Base-by-base conservation (phyloP, 2,113 vertebrate species). In the Solea solea region DNA sequence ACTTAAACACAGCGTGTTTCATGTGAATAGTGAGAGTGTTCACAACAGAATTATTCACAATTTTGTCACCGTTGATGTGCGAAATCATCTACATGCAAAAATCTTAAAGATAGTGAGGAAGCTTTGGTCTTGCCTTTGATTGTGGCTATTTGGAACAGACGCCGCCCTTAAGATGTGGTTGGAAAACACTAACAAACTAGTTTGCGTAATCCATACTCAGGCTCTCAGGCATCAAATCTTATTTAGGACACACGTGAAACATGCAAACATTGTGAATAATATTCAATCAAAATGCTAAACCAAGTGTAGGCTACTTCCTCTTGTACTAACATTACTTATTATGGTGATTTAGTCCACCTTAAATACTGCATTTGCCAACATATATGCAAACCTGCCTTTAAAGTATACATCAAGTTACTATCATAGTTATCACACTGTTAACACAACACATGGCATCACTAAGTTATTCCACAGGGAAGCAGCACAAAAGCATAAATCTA, bases 201-300 rank as follows among this genome's bases (percentile, higher is more conserved):
- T 34, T 34, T 34, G 34, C 5, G 3, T 34, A 34, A 34, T 34
- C 2, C 34, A 34, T 34, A 34, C 34, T 34, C 5, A 34, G 34
- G 34, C 5, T 6, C 5, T 34, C 34, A 6, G 34, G 34, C 34
- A 34, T 34, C 15, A 49, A 27, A n/a, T 2, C 4, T 34, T 15
- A 48, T 61, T 40, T 39, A 10, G 9, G 21, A 65, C 39, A 56
- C 39, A 60, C 56, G 13, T 14, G 15, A 72, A 69, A 61, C 55
- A 55, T 11, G 28, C 14, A 48, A 12, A n/a, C 8, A 34, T 34
- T 6, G 61, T 58, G 3, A 60, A 54, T 13, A 55, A 5, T 16
- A 49, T 59, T 69, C 74, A 58, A 72, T 74, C 49, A 74, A 71
- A 82, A 76, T 75, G 50, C 59, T 79, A 52, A 73, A 76, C 55